Conservation (phyloP, 1,140 invertebrate genomes). For the Bombus fervidus region DNA sequence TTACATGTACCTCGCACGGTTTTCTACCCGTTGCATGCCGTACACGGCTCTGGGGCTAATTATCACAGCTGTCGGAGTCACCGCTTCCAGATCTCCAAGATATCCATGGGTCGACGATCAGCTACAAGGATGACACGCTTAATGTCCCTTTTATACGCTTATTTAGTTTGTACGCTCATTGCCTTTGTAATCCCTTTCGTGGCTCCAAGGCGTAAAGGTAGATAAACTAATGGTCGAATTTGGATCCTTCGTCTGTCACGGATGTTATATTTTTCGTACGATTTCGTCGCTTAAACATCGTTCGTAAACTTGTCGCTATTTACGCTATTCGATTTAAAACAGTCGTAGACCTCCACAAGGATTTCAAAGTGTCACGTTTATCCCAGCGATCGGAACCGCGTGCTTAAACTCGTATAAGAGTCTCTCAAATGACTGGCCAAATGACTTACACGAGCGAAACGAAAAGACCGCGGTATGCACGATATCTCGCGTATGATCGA, state of each 20-base stretch:
- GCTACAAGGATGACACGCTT: background rate
- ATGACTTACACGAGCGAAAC: background rate
- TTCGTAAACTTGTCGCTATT: too few species aligned
- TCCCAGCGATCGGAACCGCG: too few species aligned
- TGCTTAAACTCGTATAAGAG: background rate
- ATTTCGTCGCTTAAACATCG: background rate
- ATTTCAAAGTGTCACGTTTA: too few species aligned
- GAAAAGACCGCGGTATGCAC: too few species aligned
- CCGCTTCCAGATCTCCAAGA: conserved; percentile 29
- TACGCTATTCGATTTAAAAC: too few species aligned
- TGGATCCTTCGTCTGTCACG: background rate
- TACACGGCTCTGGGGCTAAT: conserved; percentile 17
- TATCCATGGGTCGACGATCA: background rate
- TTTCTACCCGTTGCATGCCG: too few species aligned
- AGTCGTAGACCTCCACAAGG: too few species aligned
- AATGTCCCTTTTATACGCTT: background rate
- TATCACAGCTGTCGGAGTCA: conserved; percentile 35
- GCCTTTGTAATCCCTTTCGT: background rate
- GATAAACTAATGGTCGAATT: background rate
- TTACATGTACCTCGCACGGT: conserved; percentile 10
- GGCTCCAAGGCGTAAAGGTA: background rate
- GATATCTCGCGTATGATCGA: conserved; percentile 27
- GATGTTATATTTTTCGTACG: too few species aligned
- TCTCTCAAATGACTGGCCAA: background rate
- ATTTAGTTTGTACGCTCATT: too few species aligned